Evolutionary conservation across 1,140 invertebrate genomes (phyloP), one percentile per base, ranked within the genome.

Genomic region (Catajapyx aquilonaris): DNA sequence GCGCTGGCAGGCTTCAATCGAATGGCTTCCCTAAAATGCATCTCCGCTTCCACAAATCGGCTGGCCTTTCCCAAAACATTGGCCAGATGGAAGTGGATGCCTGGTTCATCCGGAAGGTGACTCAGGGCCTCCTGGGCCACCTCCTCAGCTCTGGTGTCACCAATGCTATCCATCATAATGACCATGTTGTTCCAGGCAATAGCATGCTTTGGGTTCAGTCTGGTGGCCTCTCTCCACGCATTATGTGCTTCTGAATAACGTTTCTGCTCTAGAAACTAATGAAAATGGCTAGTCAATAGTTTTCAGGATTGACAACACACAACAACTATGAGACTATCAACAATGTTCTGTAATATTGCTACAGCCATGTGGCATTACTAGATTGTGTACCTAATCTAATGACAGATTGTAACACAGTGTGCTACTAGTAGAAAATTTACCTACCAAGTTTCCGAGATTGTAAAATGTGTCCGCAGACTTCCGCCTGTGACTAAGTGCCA

Each of bases 401-500:
- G n/a, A n/a, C n/a, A n/a, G n/a, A n/a, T n/a, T n/a, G n/a, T n/a
- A n/a, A n/a, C n/a, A n/a, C n/a, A n/a, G n/a, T n/a, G n/a, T n/a
- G n/a, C n/a, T n/a, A n/a, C n/a, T n/a, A n/a, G n/a, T n/a, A n/a
- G n/a, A n/a, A n/a, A n/a, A n/a, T n/a, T 37, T 47, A 60, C 58
- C 62, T 59, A 81, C 78, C 67, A 94, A 59, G 59, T 94, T 88
- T 19, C 88, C 90, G 41, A 95, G 62, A 59, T 96, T 96, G 50
- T 91, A 95, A 50, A 78, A 77, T 54, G 86, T 91, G 51, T 94
- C 86, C 0, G 90, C 78, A 62, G 93, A 95, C 34, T 71, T 73
- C 42, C 60, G 66, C 38, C 86, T 64, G 53, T 81, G 65, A 21
- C 52, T 61, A 1, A 95, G 54, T 3, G 86, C 87, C 31, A 59